Evolutionary conservation across 2,113 vertebrate species (phyloP).

Genomic region (Actinemys pallida): DNA sequence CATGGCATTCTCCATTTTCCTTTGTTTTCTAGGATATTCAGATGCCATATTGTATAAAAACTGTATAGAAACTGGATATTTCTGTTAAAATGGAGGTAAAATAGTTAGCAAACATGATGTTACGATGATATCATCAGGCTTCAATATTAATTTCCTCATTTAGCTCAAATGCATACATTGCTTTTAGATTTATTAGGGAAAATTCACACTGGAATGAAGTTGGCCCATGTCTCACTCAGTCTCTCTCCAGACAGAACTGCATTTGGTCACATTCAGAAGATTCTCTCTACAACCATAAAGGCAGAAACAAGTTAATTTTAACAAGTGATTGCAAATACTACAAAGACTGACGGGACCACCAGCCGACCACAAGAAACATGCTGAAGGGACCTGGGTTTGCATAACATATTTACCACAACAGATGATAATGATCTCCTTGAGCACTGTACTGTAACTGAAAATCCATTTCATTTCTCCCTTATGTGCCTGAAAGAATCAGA

Average conservation of each 20-base stretch:
- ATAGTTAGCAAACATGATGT: neutral
- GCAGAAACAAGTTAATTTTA: neutral
- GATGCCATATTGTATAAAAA: neutral
- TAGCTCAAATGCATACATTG: neutral
- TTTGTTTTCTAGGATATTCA: neutral
- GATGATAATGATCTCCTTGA: neutral
- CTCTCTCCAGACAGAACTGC: neutral
- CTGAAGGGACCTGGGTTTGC: neutral
- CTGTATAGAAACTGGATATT: neutral
- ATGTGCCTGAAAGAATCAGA: neutral
- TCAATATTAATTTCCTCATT: neutral
- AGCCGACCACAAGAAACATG: accelerated
- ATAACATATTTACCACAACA: neutral
- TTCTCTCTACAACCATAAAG: neutral
- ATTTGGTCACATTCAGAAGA: neutral
- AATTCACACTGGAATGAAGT: neutral
- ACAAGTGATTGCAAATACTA: neutral
- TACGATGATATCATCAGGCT: neutral
- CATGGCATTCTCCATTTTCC: neutral
- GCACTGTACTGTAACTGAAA: neutral
- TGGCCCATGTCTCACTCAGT: accelerated
- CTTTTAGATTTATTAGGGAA: neutral
- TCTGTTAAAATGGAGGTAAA: neutral
- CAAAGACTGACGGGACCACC: neutral
- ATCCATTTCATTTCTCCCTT: neutral